Base-by-base conservation (phyloP, 2,888 invertebrate genomes). In the Blastobasis lacticolella region DNA sequence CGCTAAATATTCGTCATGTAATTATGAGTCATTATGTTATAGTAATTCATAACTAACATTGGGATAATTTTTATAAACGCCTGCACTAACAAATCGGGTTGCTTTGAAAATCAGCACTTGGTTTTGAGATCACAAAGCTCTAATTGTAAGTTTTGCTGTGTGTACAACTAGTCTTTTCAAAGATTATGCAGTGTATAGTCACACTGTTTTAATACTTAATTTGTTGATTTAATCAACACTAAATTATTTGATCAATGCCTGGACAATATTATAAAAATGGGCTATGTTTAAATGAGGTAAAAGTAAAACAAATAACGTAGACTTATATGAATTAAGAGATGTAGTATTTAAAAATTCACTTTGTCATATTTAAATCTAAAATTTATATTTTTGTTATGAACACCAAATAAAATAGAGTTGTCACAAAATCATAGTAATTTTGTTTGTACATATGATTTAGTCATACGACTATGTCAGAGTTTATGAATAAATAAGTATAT, bases 401-500 rank as follows among this genome's bases (percentile, higher is more conserved):
- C 48, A 56, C 49, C 49, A 51, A 38, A 50, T 56, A 51, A 44
- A 3, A 46, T 54, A 51, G 48, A 38, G 5, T 37, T 49, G 49
- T 51, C 52, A 52, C 49, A 49, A 48, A 45, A 49, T 45, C 51
- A 51, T 50, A 43, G 50, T 37, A 54, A 54, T 57, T 62, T 64
- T 71, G 61, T 73, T 66, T 75, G 70, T 67, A 68, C 64, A 67
- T 73, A 54, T 72, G 66, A 69, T 71, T 64, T 66, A 69, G 71
- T 76, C 69, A 58, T 66, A 62, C 55, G 59, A 62, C 64, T 73
- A 71, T 74, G 71, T 75, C 70, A 69, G 71, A 74, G 73, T 76
- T 76, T 72, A 70, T 69, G 76, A 86, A 86, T 86, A 85, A 86
- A 86, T 70, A 75, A 78, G 71, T 81, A 78, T 86, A 77, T 79